Conservation (phyloP, 2,797 vertebrate species). For the Perodicticus potto region DNA sequence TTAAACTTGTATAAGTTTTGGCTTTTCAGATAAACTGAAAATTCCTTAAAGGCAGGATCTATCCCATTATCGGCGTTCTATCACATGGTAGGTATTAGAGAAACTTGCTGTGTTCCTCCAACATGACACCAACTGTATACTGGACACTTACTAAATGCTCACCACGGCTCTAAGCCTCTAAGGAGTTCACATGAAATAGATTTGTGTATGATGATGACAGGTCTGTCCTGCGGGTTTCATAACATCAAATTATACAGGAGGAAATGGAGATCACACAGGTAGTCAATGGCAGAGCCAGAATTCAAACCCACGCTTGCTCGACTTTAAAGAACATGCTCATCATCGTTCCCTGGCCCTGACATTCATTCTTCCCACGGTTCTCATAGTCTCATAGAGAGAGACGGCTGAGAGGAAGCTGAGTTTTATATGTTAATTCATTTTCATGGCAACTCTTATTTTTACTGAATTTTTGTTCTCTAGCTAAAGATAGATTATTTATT, state of each 20-base stretch:
- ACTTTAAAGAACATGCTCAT: background rate
- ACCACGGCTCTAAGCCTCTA: background rate
- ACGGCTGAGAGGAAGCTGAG: background rate
- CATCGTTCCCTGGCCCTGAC: background rate
- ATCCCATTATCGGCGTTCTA: background rate
- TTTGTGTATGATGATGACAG: background rate
- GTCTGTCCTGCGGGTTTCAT: background rate
- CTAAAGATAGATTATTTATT: background rate
- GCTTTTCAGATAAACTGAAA: background rate
- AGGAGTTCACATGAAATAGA: background rate
- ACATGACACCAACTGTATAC: background rate
- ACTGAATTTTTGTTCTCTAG: background rate
- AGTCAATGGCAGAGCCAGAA: background rate
- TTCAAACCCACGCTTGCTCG: background rate
- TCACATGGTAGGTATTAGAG: background rate
- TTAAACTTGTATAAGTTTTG: background rate
- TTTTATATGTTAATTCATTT: background rate
- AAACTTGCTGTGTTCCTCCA: background rate
- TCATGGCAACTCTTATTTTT: background rate
- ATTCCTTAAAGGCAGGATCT: background rate
- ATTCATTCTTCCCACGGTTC: background rate
- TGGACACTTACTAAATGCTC: background rate
- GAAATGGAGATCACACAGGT: background rate
- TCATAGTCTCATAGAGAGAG: background rate
- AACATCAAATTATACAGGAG: background rate